phyloP scores from a whole-genome alignment of 2,888 invertebrate species.

The Parapristionchus giblindavisi region DNA sequence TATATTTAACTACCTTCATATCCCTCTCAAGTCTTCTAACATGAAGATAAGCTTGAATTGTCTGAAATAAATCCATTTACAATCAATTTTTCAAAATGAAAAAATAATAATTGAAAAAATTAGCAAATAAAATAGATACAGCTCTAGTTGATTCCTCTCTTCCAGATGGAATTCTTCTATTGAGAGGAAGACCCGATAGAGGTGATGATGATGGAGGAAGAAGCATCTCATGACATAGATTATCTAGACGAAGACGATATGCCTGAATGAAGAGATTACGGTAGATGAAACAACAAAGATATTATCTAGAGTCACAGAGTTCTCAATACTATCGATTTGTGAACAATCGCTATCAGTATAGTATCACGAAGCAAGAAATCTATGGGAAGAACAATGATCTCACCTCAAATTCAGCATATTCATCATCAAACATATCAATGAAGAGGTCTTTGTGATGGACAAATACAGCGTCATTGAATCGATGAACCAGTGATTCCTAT shows the following conservation, averaged over 20 bases:
- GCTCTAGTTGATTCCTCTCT: slow-evolving; percentile 79
- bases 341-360: no score
- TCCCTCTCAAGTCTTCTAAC: slow-evolving; percentile 53
- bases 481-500: slow-evolving; percentile 5
- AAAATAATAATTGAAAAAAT: background rate
- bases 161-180: slow-evolving; percentile 91
- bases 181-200: slow-evolving; percentile 92
- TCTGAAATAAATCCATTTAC: no score
- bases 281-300: no score
- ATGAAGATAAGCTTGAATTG: slow-evolving; percentile 53
- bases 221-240: slow-evolving; percentile 93
- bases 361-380: no score
- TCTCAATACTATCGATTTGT: no score
- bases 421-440: slow-evolving; percentile 97
- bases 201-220: slow-evolving; percentile 94
- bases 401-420: slow-evolving; percentile 88
- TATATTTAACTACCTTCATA: slow-evolving; percentile 42
- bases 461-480: slow-evolving; percentile 72
- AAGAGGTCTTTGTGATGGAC: slow-evolving; percentile 86
- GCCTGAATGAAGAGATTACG: slow-evolving; percentile 37
- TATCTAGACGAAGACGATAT: slow-evolving; percentile 75
- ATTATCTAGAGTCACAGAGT: no score
- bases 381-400: background rate
- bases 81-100: background rate
- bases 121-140: no score